These are phyloP conservation scores for Chaetura pelagica DNA, from an alignment of 2,113 vertebrate species.

Conservation along the genomic window DNA sequence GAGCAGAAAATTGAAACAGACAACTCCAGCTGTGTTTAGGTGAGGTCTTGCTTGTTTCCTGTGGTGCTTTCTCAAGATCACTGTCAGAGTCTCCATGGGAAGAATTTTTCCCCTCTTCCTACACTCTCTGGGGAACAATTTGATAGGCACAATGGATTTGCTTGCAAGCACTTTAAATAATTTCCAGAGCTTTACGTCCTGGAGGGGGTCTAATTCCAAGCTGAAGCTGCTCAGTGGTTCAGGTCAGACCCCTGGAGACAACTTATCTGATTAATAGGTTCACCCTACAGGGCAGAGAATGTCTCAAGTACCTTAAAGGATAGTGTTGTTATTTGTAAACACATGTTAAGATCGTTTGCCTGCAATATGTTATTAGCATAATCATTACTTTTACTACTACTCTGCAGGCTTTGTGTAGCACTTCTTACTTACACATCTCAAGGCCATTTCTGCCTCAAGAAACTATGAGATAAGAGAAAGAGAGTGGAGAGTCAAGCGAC, in stretches of 20 bases:
- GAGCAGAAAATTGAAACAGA: conserved; percentile 32
- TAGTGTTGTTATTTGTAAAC: conserved; percentile 45
- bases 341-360: neutral
- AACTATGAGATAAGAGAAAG: neutral
- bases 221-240: conserved; percentile 15
- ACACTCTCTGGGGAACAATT: conserved; percentile 24
- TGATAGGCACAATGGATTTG: conserved; percentile 59
- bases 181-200: conserved; percentile 49
- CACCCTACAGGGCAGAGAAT: neutral
- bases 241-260: conserved; percentile 13
- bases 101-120: neutral
- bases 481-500: neutral
- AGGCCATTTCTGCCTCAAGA: neutral
- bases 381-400: conserved; percentile 16
- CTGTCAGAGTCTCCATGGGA: conserved; percentile 30
- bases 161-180: conserved; percentile 65
- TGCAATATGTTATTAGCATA: conserved; percentile 22
- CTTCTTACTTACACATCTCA: neutral
- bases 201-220: conserved; percentile 37
- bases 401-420: neutral
- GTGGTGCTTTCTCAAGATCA: conserved; percentile 36
- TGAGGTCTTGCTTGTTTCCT: conserved; percentile 34
- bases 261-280: conserved; percentile 8
- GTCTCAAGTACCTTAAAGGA: neutral
- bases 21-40: conserved; percentile 35